These are phyloP conservation scores for Oeneis ivallda DNA, from an alignment of 2,888 invertebrate species.

Conservation along the genomic window DNA sequence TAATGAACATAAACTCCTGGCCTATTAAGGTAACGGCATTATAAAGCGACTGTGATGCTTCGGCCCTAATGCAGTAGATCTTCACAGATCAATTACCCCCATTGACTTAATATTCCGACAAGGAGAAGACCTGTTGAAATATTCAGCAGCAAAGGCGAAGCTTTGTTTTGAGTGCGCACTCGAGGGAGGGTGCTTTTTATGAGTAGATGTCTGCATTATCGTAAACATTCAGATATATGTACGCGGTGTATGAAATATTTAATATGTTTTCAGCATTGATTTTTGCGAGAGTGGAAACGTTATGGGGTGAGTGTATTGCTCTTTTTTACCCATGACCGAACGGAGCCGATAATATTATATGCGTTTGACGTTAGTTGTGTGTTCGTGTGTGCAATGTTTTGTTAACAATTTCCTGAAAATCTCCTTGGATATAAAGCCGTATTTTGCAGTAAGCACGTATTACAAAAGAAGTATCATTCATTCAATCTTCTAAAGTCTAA, in stretches of 20 bases:
- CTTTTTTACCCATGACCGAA: background rate
- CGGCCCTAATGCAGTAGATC: constrained; percentile 37
- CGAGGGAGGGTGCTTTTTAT: constrained; percentile 68
- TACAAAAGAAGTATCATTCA: too few relatives aligned
- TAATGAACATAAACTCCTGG: constrained; percentile 6
- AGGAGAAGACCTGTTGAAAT: constrained; percentile 78
- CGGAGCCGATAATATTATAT: too few relatives aligned
- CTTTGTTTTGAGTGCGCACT: constrained; percentile 77
- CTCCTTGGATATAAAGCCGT: too few relatives aligned
- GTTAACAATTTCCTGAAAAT: too few relatives aligned
- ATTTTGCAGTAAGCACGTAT: too few relatives aligned
- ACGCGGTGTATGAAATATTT: constrained; percentile 45
- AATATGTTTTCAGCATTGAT: constrained; percentile 42
- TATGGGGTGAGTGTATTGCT: constrained; percentile 17
- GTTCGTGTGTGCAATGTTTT: too few relatives aligned
- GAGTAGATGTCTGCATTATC: constrained; percentile 71
- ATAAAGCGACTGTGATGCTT: constrained; percentile 21
- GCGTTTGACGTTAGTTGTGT: too few relatives aligned
- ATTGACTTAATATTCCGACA: constrained; percentile 79
- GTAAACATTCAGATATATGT: constrained; percentile 66
- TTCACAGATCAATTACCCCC: constrained; percentile 79
- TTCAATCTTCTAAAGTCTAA: too few relatives aligned
- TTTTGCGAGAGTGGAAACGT: constrained; percentile 27
- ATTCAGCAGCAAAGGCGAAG: constrained; percentile 70
- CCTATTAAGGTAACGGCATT: constrained; percentile 18